Evolutionary conservation across 1,140 invertebrate species (phyloP), one percentile per base, ranked within the genome.

Genomic region (Octopus sinensis): DNA sequence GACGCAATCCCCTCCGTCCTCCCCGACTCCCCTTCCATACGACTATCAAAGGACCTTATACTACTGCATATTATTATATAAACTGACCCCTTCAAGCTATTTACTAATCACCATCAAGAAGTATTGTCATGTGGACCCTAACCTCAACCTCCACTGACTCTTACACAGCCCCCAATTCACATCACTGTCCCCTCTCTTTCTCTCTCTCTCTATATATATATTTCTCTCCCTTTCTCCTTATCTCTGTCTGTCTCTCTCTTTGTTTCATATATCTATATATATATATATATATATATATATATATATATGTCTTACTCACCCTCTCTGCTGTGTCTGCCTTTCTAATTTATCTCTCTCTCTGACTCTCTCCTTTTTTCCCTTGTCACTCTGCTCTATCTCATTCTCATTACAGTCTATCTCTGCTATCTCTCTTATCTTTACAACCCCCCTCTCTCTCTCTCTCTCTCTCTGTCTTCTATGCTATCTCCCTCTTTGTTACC

Each of bases 211-310:
- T 43, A 43, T 43, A 43, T 43, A 43, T 10, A 17, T 62, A 10
- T 62, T 62, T 17, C 56, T 62, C 17, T 62, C 56, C 17, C 56
- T 62, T 62, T 9, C 56, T 17, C 9, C 3, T 17, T 62, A 62
- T 62, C 56, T 62, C 56, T 10, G 9, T 10, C 17, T 17, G 9
- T 62, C 56, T 17, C 17, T 62, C 56, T 62, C 56, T 6, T 62
- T 62, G 7, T 62, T 62, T 9, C 7, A 23, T 23, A 23, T 62
- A 9, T 9, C 56, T 6, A 17, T 9, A 62, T 62, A 62, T 62
- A 62, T 62, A 62, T 62, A 62, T 62, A 62, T 62, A 62, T 62
- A 62, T 62, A 62, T 62, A 62, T 62, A 62, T 62, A 62, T 62
- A 62, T 62, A 62, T 62, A 62, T 62, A 1, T 62, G 9, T 62